Evolutionary conservation across 2,113 vertebrate species (phyloP).

Genomic region (Zosterops japonicus): DNA sequence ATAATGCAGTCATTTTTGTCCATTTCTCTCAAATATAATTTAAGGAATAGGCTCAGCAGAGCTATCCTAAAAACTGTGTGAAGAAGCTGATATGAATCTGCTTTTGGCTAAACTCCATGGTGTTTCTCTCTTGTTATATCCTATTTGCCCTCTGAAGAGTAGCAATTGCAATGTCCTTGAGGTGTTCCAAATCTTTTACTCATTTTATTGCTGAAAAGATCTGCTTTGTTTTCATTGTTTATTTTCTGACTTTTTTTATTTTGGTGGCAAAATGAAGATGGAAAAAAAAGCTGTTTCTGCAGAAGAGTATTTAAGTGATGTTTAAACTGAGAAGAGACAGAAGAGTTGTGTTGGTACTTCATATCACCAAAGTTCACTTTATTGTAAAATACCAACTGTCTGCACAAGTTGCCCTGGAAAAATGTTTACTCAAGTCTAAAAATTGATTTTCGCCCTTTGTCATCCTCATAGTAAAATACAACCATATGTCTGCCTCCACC

Average conservation of each 20-base stretch:
- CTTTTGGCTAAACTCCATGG: neutral
- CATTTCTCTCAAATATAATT: neutral
- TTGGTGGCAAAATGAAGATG: neutral
- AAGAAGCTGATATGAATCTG: neutral
- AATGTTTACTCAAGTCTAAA: neutral
- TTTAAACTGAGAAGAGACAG: neutral
- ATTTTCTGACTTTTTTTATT: neutral
- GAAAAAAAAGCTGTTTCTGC: neutral
- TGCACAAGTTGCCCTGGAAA: neutral
- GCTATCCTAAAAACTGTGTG: neutral
- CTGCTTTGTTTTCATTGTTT: neutral
- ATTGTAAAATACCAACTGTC: neutral
- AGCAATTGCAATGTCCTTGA: neutral
- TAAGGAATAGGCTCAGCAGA: neutral
- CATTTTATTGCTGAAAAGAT: neutral
- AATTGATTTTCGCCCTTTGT: neutral
- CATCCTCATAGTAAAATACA: neutral
- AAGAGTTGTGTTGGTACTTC: neutral
- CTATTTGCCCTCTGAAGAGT: neutral
- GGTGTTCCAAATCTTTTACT: neutral
- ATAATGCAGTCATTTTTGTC: neutral
- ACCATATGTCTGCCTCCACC: neutral
- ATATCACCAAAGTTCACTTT: neutral
- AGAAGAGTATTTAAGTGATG: neutral
- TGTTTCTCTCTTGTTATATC: neutral